Evolutionary conservation across 2,888 invertebrate genomes (phyloP).

Genomic region (Orchesella flavescens): DNA sequence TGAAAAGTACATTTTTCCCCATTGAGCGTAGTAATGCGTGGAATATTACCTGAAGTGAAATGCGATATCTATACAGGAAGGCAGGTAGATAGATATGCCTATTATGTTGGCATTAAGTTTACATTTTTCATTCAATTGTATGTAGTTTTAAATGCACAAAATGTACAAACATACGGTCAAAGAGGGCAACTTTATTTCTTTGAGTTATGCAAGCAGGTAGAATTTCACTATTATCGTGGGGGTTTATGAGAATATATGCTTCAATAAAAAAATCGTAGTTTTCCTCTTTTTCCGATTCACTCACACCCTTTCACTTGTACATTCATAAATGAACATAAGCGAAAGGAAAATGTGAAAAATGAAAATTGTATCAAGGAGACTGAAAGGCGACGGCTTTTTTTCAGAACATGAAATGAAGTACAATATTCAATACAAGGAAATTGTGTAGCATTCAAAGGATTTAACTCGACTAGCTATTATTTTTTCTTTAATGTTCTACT

Average conservation of each 20-base stretch:
- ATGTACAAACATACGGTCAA: neutral
- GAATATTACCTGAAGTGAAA: neutral
- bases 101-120: neutral
- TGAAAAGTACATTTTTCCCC: slow-evolving; percentile 15
- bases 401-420: slow-evolving; percentile 17
- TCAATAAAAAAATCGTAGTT: slow-evolving; percentile 16
- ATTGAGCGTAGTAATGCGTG: neutral
- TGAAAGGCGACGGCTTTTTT: slow-evolving; percentile 33
- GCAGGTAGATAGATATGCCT: slow-evolving; percentile 1
- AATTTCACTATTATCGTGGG: slow-evolving; percentile 21
- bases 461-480: slow-evolving; percentile 63
- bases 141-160: slow-evolving; percentile 4
- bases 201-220: slow-evolving; percentile 45
- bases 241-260: slow-evolving; percentile 27
- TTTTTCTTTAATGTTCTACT: slow-evolving; percentile 64
- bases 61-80: too few species aligned
- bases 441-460: slow-evolving; percentile 62
- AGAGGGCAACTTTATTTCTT: slow-evolving; percentile 10
- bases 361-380: slow-evolving; percentile 17
- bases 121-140: neutral
- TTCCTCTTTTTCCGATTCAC: slow-evolving; percentile 25
- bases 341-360: slow-evolving; percentile 45
- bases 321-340: slow-evolving; percentile 49
- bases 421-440: slow-evolving; percentile 61
- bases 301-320: slow-evolving; percentile 48